Evolutionary conservation across 2,888 invertebrate genomes (phyloP), one percentile per base, ranked within the genome.

Genomic region (Branchinecta sandiegonensis): DNA sequence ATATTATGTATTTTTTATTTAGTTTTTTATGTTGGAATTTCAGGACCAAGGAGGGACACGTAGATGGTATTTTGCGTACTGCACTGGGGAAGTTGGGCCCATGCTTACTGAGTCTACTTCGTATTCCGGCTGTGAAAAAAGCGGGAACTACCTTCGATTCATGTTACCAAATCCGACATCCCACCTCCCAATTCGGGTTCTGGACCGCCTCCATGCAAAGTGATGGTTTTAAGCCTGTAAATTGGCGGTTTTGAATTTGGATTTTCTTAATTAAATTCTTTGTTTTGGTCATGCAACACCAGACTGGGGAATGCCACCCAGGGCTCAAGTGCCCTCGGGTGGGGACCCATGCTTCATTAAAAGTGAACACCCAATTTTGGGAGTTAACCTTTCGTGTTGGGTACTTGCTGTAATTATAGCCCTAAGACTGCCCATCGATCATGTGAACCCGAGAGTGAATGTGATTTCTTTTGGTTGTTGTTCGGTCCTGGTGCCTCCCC

Each of bases 401-500:
- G 37, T 37, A 37, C 37, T 37, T 37, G 37, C 37, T 17, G 63
- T 56, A 56, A 56, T 56, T 56, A 56, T 56, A 56, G 37, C 63
- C 63, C 63, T 56, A 23, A 17, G n/a, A 23, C 23, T 56, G 63
- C 23, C n/a, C 63, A 56, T 56, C 63, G 23, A 56, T 56, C 63
- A 56, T 23, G 63, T 56, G 37, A 37, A 37, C 3, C 37, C 37
- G 37, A 37, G 37, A 37, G n/a, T 56, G n/a, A 56, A 56, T n/a
- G 63, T n/a, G 14, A 56, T 56, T 56, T 56, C 63, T 56, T 56
- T 56, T 8, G 63, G 63, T 56, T 23, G 63, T 23, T 56, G 63
- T 56, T 56, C n/a, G 23, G 8, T 56, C 23, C 9, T 56, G n/a
- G 63, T 37, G 63, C 63, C 63, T 56, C 63, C 63, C 63, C 8